Evolutionary conservation across 1,140 invertebrate species (phyloP).

Genomic region (Antheraea mylitta): DNA sequence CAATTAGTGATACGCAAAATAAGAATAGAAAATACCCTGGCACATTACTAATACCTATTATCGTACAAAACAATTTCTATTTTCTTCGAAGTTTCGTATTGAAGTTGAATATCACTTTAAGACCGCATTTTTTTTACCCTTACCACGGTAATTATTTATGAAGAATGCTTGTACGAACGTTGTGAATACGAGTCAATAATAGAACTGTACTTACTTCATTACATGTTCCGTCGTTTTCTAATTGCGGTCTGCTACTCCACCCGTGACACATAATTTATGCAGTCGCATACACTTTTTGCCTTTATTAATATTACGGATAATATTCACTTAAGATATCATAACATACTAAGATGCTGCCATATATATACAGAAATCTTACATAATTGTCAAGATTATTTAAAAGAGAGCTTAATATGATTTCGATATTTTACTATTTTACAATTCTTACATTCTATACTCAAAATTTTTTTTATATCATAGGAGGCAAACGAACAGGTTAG

Average conservation of each 20-base stretch:
- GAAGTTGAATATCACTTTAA: neutral
- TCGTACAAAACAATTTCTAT: neutral
- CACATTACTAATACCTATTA: neutral
- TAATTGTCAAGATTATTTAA: too few relatives aligned
- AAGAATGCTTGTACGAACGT: constrained; percentile 15
- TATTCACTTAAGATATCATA: neutral
- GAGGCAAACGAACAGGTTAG: too few relatives aligned
- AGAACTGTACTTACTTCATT: constrained; percentile 25
- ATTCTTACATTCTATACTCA: too few relatives aligned
- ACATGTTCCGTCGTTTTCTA: constrained; percentile 25
- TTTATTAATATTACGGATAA: neutral
- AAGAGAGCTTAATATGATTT: too few relatives aligned
- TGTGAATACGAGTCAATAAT: constrained; percentile 25
- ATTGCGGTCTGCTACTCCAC: constrained; percentile 21
- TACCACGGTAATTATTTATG: constrained; percentile 14
- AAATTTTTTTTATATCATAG: too few relatives aligned
- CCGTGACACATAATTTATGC: constrained; percentile 24
- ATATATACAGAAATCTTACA: too few relatives aligned
- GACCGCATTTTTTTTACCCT: neutral
- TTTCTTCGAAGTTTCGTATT: neutral
- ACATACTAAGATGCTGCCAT: neutral
- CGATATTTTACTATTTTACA: too few relatives aligned
- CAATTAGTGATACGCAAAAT: too few relatives aligned
- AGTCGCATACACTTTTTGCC: constrained; percentile 17
- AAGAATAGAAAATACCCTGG: too few relatives aligned